Evolutionary conservation across 2,888 invertebrate genomes (phyloP).

Genomic region (Bellardia bayeri): DNA sequence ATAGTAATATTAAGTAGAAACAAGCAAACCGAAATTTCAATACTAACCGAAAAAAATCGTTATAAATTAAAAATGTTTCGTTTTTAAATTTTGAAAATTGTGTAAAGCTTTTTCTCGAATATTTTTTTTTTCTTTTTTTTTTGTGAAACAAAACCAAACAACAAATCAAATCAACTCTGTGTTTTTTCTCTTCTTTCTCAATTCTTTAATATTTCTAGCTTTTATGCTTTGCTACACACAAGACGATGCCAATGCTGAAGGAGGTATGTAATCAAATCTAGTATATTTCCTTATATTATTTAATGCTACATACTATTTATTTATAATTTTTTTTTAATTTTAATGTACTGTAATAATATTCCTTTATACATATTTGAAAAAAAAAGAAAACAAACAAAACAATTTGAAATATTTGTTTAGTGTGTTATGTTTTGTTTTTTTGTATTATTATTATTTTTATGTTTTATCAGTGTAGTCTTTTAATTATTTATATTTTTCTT

Average conservation of each 20-base stretch:
- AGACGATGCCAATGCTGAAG: slow-evolving; percentile 95
- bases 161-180: slow-evolving; percentile 70
- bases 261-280: slow-evolving; percentile 88
- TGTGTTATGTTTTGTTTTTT: slow-evolving; percentile 60
- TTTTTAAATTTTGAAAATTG: slow-evolving; percentile 41
- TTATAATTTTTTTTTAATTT: slow-evolving; percentile 57
- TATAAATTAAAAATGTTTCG: background rate
- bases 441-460: slow-evolving; percentile 23
- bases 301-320: slow-evolving; percentile 63
- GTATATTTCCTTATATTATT: slow-evolving; percentile 38
- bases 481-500: slow-evolving; percentile 70
- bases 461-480: slow-evolving; percentile 49
- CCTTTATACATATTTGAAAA: slow-evolving; percentile 35
- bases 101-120: slow-evolving; percentile 44
- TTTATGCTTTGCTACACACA: slow-evolving; percentile 98
- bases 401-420: slow-evolving; percentile 52
- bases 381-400: slow-evolving; percentile 32
- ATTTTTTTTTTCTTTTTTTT: slow-evolving; percentile 28
- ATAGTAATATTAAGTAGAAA: too few relatives aligned
- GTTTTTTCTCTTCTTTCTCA: slow-evolving; percentile 75
- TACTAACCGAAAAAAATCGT: background rate
- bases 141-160: slow-evolving; percentile 59
- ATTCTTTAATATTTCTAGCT: slow-evolving; percentile 87
- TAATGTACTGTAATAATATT: slow-evolving; percentile 48
- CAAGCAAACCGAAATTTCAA: background rate